Evolutionary conservation across 2,888 invertebrate species (phyloP).

Genomic region (Caenorhabditis wallacei): DNA sequence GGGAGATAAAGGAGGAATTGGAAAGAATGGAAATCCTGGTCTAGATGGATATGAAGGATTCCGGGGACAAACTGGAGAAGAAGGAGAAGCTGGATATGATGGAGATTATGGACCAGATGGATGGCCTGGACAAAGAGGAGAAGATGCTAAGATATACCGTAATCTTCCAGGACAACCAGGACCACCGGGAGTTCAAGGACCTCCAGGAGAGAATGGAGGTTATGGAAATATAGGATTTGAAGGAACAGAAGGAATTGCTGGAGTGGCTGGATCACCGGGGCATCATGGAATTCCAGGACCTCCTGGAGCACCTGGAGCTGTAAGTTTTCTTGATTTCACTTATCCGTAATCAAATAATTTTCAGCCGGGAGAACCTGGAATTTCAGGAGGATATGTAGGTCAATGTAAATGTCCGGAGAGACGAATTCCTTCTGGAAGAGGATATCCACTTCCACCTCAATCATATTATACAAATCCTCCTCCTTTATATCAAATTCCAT

Average conservation of each 20-base stretch:
- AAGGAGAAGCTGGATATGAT: constrained; percentile 49
- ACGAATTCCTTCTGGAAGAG: constrained; percentile 22
- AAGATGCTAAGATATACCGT: constrained; percentile 27
- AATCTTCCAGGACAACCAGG: constrained; percentile 54
- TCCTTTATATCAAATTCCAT: background rate
- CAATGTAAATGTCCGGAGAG: constrained; percentile 58
- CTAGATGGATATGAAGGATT: constrained; percentile 64
- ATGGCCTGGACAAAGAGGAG: constrained; percentile 50
- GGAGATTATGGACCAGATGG: constrained; percentile 52
- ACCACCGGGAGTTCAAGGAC: constrained; percentile 36
- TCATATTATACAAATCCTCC: constrained; percentile 4
- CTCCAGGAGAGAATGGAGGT: constrained; percentile 42
- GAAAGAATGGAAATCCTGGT: constrained; percentile 44
- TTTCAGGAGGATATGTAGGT: constrained; percentile 8
- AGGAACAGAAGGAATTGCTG: constrained; percentile 30
- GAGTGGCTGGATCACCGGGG: constrained; percentile 42
- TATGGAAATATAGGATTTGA: constrained; percentile 21
- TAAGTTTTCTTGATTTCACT: background rate
- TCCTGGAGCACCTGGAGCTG: constrained; percentile 59
- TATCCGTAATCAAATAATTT: background rate
- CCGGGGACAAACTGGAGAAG: constrained; percentile 42
- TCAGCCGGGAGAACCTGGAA: constrained; percentile 59
- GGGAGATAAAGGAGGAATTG: constrained; percentile 51
- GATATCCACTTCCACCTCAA: constrained; percentile 23
- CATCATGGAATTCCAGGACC: constrained; percentile 61